Evolutionary conservation across 2,888 invertebrate genomes (phyloP), one percentile per base, ranked within the genome.

Genomic region (Hirudinaria manillensis): DNA sequence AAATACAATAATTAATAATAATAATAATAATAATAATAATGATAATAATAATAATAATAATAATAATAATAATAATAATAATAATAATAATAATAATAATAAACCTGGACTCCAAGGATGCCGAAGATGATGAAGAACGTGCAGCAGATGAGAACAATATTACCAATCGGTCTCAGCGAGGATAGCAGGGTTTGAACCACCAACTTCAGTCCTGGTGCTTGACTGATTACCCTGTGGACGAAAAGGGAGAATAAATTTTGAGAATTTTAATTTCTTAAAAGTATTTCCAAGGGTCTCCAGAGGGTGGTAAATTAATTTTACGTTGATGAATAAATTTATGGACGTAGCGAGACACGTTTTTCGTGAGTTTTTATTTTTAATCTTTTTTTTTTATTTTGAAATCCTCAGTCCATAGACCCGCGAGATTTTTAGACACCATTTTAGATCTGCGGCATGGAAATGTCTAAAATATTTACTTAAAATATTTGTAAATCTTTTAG

Each of bases 91-190:
- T 67, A 32, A 67, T 67, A 32, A 27, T 34, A 32, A 67, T 21
- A 21, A 32, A 92, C 91, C 89, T 95, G 96, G 67, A 99, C 99
- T 78, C 99, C 99, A 76, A 99, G 89, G 81, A 99, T 99, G 76
- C 99, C 99, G 85, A 99, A 99, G 83, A 99, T 99, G 80, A 99
- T 95, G 88, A 99, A 99, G 87, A 99, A 99, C 76, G 99, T 99
- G 87, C 98, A 99, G 87, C 99, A 99, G 84, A 99, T 99, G 76
- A 99, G 90, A 75, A 99, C 99, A 83, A 99, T 99, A 86, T 99
- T 99, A 82, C 99, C 99, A 85, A 99, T 99, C 79, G 99, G 99
- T 84, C 98, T 89, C 79, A 99, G 87, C 65, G 98, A 98, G 29
- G 97, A 97, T 78, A 99, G 89, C 80, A 99, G 89, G 34, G 99